A percentile compares a stretch with the other conserved stretches of the same genome.
Evolutionary conservation across 2,113 vertebrate species (phyloP).

Genomic region (Bos javanicus): DNA sequence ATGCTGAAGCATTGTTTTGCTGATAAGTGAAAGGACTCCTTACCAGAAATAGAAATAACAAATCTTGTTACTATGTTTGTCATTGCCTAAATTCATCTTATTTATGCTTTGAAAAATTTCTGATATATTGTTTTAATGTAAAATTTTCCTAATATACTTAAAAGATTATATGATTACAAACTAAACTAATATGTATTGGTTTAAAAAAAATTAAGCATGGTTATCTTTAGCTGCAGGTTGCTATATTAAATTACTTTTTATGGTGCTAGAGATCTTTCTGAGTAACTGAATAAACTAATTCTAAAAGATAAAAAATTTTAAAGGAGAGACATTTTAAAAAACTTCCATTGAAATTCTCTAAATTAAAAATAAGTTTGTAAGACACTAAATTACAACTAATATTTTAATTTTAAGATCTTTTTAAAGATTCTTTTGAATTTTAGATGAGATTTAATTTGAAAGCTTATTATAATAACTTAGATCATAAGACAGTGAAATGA

Average conservation of each 20-base stretch:
- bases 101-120: background rate
- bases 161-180: background rate
- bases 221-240: background rate
- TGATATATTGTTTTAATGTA: background rate
- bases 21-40: background rate
- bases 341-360: background rate
- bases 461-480: background rate
- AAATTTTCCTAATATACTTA: background rate
- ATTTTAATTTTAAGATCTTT: background rate
- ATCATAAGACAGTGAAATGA: background rate
- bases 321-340: background rate
- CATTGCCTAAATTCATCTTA: background rate
- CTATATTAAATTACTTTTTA: background rate
- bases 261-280: background rate
- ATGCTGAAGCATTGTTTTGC: background rate
- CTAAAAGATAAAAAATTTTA: background rate
- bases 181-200: background rate
- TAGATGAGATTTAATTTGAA: background rate
- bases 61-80: background rate
- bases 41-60: background rate
- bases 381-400: background rate
- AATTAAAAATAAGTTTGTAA: background rate
- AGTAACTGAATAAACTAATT: background rate
- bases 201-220: background rate
- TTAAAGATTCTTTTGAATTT: conserved; percentile 5